phyloP scores from a whole-genome alignment of 2,888 invertebrate species.

The Drosophila paramelanica region DNA sequence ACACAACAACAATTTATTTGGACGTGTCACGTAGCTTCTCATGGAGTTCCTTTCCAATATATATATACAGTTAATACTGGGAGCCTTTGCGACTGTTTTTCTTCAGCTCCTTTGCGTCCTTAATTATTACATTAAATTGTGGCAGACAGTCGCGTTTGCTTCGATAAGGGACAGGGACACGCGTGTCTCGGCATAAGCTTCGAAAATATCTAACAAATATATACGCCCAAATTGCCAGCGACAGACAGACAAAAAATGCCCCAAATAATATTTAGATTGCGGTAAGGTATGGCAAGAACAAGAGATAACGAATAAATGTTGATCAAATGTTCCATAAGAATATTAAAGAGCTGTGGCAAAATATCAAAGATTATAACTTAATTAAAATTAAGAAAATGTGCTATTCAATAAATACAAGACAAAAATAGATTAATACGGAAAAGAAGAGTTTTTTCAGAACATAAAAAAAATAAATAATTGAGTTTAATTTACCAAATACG shows the following conservation, averaged over 20 bases:
- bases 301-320: neutral
- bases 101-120: constrained; percentile 19
- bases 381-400: neutral
- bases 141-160: constrained; percentile 37
- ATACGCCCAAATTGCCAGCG: neutral
- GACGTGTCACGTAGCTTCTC: constrained; percentile 65
- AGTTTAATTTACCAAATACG: too few species aligned
- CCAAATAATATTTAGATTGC: constrained; percentile 2
- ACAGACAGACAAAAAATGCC: constrained; percentile 12
- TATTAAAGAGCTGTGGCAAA: neutral
- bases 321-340: neutral
- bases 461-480: too few species aligned
- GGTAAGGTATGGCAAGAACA: neutral
- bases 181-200: constrained; percentile 44
- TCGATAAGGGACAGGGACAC: constrained; percentile 22
- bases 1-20: constrained; percentile 52
- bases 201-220: constrained; percentile 3
- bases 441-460: too few species aligned
- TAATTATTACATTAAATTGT: constrained; percentile 53
- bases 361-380: neutral
- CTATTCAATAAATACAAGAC: too few species aligned
- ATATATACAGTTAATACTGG: constrained; percentile 10
- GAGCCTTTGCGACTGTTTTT: neutral
- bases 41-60: constrained; percentile 24
- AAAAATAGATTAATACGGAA: too few species aligned